A percentile compares a stretch with the other conserved stretches of the same genome.
These are phyloP conservation scores for Perccottus glenii DNA, from an alignment of 2,113 vertebrate species.

Conservation along the genomic window DNA sequence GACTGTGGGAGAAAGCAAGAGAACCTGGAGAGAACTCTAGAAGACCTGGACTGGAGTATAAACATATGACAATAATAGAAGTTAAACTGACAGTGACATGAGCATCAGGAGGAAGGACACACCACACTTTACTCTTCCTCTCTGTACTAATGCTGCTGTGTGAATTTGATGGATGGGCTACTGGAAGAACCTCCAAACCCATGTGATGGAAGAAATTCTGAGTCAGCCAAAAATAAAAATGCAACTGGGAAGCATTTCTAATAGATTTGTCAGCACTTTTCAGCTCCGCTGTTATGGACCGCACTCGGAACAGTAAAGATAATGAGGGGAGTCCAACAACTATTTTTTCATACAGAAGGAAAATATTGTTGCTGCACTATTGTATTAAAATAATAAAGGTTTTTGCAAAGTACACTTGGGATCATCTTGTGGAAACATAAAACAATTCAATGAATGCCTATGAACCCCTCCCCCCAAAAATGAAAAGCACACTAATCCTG, in stretches of 20 bases:
- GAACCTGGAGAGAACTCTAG: too few species aligned
- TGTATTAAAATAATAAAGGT: not conserved
- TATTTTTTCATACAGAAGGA: too few species aligned
- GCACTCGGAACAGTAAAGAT: not conserved
- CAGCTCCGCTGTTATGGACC: constrained; percentile 9
- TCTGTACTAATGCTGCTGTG: constrained; percentile 26
- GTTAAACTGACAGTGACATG: too few species aligned
- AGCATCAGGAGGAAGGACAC: constrained; percentile 10
- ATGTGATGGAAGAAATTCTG: constrained; percentile 25
- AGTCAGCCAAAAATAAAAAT: constrained; percentile 57
- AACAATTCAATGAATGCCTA: not conserved
- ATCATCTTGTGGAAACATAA: not conserved
- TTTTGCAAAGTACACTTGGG: not conserved
- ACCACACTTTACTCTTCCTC: constrained; percentile 22
- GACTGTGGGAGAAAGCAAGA: too few species aligned
- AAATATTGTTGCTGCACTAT: too few species aligned
- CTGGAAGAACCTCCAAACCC: constrained; percentile 25
- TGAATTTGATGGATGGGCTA: constrained; percentile 49
- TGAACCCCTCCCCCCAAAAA: too few species aligned
- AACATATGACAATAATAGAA: too few species aligned
- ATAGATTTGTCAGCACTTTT: constrained; percentile 41
- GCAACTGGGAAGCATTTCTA: constrained; percentile 21
- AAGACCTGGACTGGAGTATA: too few species aligned
- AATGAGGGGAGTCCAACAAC: not conserved
- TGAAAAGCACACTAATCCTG: constrained; percentile 41